phyloP scores from a whole-genome alignment of 2,113 vertebrate genomes.

The Tichodroma muraria region DNA sequence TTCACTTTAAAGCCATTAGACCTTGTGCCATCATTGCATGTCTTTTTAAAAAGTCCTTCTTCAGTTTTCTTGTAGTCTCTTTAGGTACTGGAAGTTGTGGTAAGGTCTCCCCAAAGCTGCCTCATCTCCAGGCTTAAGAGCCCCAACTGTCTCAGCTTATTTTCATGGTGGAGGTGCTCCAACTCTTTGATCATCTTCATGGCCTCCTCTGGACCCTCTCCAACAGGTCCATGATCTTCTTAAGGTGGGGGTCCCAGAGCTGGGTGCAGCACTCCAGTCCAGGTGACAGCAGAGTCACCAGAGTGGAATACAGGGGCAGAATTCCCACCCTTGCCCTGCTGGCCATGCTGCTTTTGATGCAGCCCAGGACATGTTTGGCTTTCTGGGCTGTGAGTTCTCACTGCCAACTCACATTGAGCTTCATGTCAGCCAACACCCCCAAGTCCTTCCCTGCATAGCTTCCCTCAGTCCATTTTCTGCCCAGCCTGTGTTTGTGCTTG shows the following conservation, averaged over 20 bases:
- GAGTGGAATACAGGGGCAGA: not conserved
- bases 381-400: not conserved
- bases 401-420: not conserved
- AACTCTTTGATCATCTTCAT: not conserved
- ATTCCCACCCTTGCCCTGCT: fast-evolving
- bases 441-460: not conserved
- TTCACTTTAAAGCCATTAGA: not conserved
- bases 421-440: not conserved
- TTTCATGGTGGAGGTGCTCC: not conserved
- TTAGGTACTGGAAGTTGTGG: not conserved
- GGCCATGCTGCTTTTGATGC: not conserved
- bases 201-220: not conserved
- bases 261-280: not conserved
- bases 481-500: not conserved
- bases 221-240: not conserved
- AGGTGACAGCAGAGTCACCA: not conserved
- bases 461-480: not conserved
- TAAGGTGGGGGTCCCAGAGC: not conserved
- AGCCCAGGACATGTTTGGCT: not conserved
- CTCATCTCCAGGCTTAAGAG: not conserved
- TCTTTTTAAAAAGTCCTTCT: not conserved
- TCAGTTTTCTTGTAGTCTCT: not conserved
- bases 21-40: not conserved
- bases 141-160: not conserved
- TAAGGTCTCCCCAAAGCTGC: not conserved